Evolutionary conservation across 1,140 invertebrate genomes (phyloP), one percentile per base, ranked within the genome.

Genomic region (Chlorops oryzae): DNA sequence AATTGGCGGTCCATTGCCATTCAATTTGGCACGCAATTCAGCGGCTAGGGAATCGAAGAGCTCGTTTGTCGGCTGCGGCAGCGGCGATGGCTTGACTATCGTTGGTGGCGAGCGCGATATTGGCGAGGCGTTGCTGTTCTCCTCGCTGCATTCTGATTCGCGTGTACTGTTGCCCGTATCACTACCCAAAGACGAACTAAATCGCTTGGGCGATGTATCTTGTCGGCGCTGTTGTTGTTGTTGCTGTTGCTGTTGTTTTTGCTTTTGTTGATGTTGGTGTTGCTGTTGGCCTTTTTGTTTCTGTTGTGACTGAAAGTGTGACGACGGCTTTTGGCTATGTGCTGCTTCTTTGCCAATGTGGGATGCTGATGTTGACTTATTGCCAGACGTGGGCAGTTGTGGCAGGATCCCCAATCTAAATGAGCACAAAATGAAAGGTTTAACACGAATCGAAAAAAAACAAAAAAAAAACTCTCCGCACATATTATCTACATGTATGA

Each of bases 1-100:
- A 34, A 96, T 80, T 1, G 92, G 92, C 0, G 84, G 84, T 20
- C 83, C 82, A 52, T 82, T 81, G 3, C 81, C 80, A 59, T 77
- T 64, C 55, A 96, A 75, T 70, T 95, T 92, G 52, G 87, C 87
- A 55, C 90, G 80, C 34, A 96, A 74, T 66, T 97, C 94, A 0
- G 90, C 91, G 5, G 92, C 91, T 54, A 97, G 75, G 24, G 88
- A 93, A 71, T 96, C 92, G 69, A 92, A 95, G 15, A 93, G 78
- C 48, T 80, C 80, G 38, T 85, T 80, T 24, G 85, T 76, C 59
- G 80, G 76, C 53, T 77, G 62, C 55, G 24, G 59, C 51, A 43
- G 37, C 25, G 51, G 48, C 35, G 43, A 13, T 58, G 59, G 3
- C 48, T 49, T 47, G 47, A 53, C 35, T 12, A 53, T 43, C 3